Conservation (phyloP, 2,113 vertebrate genomes). For the Romanogobio albipinnatus region DNA sequence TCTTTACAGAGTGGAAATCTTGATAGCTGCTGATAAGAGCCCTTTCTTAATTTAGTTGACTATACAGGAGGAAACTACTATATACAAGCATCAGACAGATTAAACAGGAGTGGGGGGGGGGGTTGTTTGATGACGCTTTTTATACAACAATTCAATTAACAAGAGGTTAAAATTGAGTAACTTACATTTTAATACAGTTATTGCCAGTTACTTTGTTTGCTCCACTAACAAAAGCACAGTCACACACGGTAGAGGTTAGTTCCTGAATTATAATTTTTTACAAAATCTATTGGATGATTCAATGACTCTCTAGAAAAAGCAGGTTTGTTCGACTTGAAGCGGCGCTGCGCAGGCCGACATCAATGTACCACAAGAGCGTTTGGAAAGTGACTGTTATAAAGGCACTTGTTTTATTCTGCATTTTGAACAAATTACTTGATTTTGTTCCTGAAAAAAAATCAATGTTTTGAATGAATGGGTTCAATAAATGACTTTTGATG, state of each 20-base stretch:
- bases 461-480: too few relatives aligned
- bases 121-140: not conserved
- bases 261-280: not conserved
- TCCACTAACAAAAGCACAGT: not conserved
- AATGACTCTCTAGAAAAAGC: not conserved
- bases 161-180: not conserved
- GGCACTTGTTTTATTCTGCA: not conserved
- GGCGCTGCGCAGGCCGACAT: too few relatives aligned
- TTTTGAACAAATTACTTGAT: too few relatives aligned
- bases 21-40: constrained; percentile 62
- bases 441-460: too few relatives aligned
- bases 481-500: too few relatives aligned
- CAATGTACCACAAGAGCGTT: too few relatives aligned
- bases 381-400: not conserved
- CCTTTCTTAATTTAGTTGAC: constrained; percentile 50
- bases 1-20: constrained; percentile 62
- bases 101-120: not conserved
- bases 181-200: not conserved
- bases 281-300: not conserved
- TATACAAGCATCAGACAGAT: constrained; percentile 15
- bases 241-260: not conserved
- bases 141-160: not conserved
- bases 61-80: constrained; percentile 47
- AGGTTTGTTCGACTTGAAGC: too few relatives aligned
- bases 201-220: not conserved